Evolutionary conservation across 1,140 invertebrate species (phyloP), one percentile per base, ranked within the genome.

Genomic region (Meteorus sp.): DNA sequence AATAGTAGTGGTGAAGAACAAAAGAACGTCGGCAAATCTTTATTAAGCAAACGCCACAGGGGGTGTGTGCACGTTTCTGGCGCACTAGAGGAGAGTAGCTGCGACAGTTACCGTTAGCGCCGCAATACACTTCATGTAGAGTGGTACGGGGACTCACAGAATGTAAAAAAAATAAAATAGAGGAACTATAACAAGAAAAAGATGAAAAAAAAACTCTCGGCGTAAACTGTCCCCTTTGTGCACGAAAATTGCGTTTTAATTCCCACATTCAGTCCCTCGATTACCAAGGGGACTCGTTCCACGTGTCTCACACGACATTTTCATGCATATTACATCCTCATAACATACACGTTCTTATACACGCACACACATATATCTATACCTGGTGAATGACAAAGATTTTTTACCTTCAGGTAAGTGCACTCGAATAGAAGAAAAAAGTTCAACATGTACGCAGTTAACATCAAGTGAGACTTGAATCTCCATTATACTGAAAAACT

Each of bases 181-280:
- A 19, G 25, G 9, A 50, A 17, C 7, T n/a, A n/a, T n/a, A n/a
- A 22, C 22, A 17, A 37, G 59, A 60, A 61, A 67, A 68, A 68
- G 60, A n/a, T n/a, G n/a, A n/a, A n/a, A n/a, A n/a, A n/a, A n/a
- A n/a, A n/a, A n/a, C n/a, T n/a, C n/a, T 67, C 63, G 64, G 73
- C 74, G 73, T 76, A 77, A 79, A 78, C 77, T 77, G 72, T 75
- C 74, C 68, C 70, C 76, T 78, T 79, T 79, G 76, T 77, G 67
- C 61, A 67, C 71, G 67, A 77, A n/a, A 79, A 79, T 79, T 78
- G 77, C 77, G 76, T 79, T 79, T 79, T 79, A 79, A 79, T 79
- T 79, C 76, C 64, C 67, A 74, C 72, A 76, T 79, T 79, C 75
- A 77, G 66, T 60, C 62, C 55, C 58, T 51, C 52, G 23, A 62